phyloP scores from a whole-genome alignment of 2,113 vertebrate species.

The Tenebrosternarchus preto region DNA sequence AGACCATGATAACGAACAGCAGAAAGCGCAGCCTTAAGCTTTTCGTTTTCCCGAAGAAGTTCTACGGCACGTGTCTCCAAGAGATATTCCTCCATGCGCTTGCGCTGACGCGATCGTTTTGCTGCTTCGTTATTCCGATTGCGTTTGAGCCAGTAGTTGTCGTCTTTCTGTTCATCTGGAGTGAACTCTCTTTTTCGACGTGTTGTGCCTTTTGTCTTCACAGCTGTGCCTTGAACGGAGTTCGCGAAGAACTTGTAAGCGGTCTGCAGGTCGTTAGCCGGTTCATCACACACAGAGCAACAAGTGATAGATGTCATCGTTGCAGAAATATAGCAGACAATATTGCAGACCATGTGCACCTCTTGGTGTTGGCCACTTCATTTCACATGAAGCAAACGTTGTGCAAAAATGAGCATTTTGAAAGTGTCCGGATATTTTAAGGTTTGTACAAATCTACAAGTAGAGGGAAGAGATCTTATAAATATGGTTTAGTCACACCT shows the following conservation, averaged over 20 bases:
- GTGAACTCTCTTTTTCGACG: constrained; percentile 61
- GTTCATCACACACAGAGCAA: background rate
- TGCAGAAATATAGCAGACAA: background rate
- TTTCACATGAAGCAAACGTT: background rate
- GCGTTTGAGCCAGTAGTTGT: constrained; percentile 64
- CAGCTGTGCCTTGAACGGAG: constrained; percentile 10
- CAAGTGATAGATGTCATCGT: constrained; percentile 32
- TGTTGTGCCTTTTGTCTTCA: background rate
- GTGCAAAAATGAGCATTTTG: background rate
- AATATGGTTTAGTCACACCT: constrained; percentile 23
- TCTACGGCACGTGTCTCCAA: constrained; percentile 60
- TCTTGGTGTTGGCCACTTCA: background rate
- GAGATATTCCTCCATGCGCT: constrained; percentile 59
- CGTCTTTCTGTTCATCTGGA: constrained; percentile 59
- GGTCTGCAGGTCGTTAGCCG: background rate
- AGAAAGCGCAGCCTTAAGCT: constrained; percentile 59
- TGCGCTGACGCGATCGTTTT: constrained; percentile 64
- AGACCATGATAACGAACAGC: constrained; percentile 37
- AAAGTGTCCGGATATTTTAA: background rate
- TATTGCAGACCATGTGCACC: background rate
- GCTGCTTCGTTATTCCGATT: constrained; percentile 69
- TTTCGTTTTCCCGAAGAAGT: constrained; percentile 64
- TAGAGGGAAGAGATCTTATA: background rate
- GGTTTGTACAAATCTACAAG: background rate
- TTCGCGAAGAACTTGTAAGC: constrained; percentile 26